A percentile compares a stretch with the other conserved stretches of the same genome.
Evolutionary conservation across 2,888 invertebrate genomes (phyloP).

Genomic region (Megaustenia siamemsis): DNA sequence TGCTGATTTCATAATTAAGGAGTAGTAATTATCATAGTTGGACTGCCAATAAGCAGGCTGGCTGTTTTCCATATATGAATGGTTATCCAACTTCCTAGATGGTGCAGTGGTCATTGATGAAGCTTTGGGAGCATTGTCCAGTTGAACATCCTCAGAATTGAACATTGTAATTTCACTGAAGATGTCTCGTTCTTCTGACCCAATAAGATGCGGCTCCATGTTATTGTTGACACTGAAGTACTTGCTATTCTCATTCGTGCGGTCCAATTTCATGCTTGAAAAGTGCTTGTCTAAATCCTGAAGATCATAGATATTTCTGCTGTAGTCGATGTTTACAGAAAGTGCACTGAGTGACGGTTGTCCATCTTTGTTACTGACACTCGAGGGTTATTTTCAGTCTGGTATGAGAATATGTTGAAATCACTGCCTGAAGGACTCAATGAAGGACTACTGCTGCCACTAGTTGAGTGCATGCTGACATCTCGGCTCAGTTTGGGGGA

Average conservation of each 20-base stretch:
- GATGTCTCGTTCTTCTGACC: slow-evolving; percentile 42
- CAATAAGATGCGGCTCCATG: slow-evolving; percentile 24
- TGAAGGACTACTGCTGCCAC: slow-evolving; percentile 55
- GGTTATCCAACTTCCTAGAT: slow-evolving; percentile 41
- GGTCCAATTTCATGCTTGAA: slow-evolving; percentile 14
- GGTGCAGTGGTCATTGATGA: not conserved
- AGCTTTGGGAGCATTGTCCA: slow-evolving; percentile 42
- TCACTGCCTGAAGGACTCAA: slow-evolving; percentile 50
- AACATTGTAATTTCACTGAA: slow-evolving; percentile 49
- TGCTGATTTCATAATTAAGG: not conserved
- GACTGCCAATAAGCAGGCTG: slow-evolving; percentile 33
- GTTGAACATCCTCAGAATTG: slow-evolving; percentile 26
- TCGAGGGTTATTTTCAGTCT: slow-evolving; percentile 16
- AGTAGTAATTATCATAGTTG: slow-evolving; percentile 5
- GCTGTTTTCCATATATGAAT: slow-evolving; percentile 14
- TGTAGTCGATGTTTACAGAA: slow-evolving; percentile 37
- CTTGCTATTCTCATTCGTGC: not conserved
- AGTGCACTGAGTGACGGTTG: slow-evolving; percentile 32
- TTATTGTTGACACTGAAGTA: slow-evolving; percentile 14
- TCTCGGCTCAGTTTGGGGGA: slow-evolving; percentile 29
- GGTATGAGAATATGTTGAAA: slow-evolving; percentile 38
- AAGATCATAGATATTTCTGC: slow-evolving; percentile 26
- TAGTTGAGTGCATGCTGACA: slow-evolving; percentile 27
- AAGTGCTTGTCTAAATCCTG: slow-evolving; percentile 41
- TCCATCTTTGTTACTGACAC: slow-evolving; percentile 8